Conservation (phyloP, 2,113 vertebrate species). For the Elaphurus davidianus region DNA sequence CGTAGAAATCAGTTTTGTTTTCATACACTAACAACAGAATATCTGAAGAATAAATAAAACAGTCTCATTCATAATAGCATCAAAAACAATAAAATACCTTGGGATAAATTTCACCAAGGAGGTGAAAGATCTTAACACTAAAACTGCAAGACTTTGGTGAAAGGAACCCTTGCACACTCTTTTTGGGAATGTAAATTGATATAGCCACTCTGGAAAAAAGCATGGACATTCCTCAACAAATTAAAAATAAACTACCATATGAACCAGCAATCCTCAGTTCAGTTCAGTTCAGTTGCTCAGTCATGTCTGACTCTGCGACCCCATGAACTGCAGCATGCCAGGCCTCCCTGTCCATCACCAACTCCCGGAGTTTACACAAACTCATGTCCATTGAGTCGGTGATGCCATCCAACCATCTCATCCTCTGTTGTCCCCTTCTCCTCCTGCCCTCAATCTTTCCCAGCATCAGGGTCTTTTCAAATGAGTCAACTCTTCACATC, state of each 20-base stretch:
- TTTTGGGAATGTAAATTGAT: not conserved
- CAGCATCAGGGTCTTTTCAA: not conserved
- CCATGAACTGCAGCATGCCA: not conserved
- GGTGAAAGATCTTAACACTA: not conserved
- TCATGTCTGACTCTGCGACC: not conserved
- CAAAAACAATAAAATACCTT: not conserved
- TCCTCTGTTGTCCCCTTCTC: not conserved
- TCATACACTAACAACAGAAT: not conserved
- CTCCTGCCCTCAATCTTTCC: not conserved
- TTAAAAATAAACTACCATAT: not conserved
- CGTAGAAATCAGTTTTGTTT: not conserved
- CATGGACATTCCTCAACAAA: not conserved
- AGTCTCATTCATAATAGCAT: not conserved
- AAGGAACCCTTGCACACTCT: not conserved
- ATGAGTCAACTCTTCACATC: not conserved
- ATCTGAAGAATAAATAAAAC: not conserved
- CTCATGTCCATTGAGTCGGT: not conserved
- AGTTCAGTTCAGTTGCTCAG: accelerated
- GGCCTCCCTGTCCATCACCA: not conserved
- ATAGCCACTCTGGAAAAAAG: not conserved
- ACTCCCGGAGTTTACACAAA: not conserved
- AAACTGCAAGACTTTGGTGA: not conserved
- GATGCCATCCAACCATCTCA: not conserved
- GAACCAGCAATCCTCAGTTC: not conserved
- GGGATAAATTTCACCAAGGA: not conserved